Percentiles rank a stretch among this genome's conserved stretches.
These are phyloP conservation scores for Eupristina koningsbergeri DNA, from an alignment of 1,140 invertebrate species.

Conservation along the genomic window DNA sequence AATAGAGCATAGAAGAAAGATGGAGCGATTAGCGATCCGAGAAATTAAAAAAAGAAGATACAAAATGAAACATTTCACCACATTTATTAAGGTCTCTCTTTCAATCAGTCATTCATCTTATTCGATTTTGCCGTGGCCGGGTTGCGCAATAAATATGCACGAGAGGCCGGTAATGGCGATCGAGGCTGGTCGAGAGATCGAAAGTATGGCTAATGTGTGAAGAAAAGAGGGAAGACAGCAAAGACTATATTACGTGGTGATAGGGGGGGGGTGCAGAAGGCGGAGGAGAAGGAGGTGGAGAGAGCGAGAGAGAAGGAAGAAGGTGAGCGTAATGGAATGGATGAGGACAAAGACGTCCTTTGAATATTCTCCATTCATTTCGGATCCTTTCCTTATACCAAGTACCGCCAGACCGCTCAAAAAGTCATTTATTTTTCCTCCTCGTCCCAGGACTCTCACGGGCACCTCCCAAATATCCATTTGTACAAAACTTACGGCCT, in stretches of 20 bases:
- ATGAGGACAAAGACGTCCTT: constrained; percentile 46
- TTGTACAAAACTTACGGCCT: constrained; percentile 35
- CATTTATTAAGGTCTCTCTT: constrained; percentile 17
- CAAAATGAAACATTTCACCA: not conserved
- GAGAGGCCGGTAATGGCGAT: not conserved
- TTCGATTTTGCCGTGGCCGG: constrained; percentile 15
- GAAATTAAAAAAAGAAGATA: not conserved
- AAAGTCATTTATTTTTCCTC: constrained; percentile 43
- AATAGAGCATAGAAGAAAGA: not conserved
- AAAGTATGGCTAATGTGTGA: constrained; percentile 45
- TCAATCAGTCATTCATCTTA: constrained; percentile 32
- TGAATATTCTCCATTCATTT: constrained; percentile 51
- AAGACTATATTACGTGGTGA: not conserved
- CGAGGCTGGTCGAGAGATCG: constrained; percentile 37
- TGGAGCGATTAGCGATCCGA: not conserved
- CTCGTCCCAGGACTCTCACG: not conserved
- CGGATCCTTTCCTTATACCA: constrained; percentile 19
- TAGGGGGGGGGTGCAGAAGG: not conserved
- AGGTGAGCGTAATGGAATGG: constrained; percentile 18
- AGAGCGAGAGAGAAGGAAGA: not conserved
- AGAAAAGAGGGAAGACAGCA: not conserved
- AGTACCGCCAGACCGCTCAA: constrained; percentile 12
- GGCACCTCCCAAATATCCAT: constrained; percentile 42
- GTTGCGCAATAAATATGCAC: no score
- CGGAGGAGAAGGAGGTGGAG: no score